phyloP scores from a whole-genome alignment of 2,797 vertebrate genomes.

The Oreonectes daqikongensis region DNA sequence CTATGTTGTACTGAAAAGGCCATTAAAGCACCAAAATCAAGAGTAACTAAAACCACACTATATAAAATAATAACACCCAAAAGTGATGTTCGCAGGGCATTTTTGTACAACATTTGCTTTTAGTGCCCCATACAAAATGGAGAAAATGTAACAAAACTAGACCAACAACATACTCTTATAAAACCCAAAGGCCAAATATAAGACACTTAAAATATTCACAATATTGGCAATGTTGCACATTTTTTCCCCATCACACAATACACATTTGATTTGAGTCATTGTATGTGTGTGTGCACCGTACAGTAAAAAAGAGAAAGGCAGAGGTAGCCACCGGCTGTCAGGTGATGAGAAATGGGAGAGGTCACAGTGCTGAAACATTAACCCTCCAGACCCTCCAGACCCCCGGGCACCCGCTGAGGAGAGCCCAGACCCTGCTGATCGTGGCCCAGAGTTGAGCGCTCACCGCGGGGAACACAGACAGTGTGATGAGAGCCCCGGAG shows the following conservation, averaged over 20 bases:
- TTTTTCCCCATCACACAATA: background rate
- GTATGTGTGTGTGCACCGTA: conserved; percentile 6
- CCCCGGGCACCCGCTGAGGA: conserved; percentile 23
- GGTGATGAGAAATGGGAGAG: conserved; percentile 49
- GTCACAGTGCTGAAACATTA: conserved; percentile 51
- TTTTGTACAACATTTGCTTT: too few species aligned
- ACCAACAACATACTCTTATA: too few species aligned
- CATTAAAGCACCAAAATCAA: conserved; percentile 8
- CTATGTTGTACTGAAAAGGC: background rate
- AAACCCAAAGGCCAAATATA: too few species aligned
- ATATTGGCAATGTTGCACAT: background rate
- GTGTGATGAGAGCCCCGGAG: conserved; percentile 28
- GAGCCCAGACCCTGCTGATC: conserved; percentile 44
- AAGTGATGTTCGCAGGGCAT: too few species aligned
- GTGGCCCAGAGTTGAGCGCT: conserved; percentile 26
- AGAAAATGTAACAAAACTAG: too few species aligned
- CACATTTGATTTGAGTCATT: conserved; percentile 35
- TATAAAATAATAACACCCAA: background rate
- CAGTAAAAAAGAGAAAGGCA: conserved; percentile 2
- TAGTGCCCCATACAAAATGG: too few species aligned
- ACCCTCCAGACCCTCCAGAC: conserved; percentile 42
- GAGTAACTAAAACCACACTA: conserved; percentile 20
- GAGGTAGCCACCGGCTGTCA: conserved; percentile 45
- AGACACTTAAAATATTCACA: background rate
- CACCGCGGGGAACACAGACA: conserved; percentile 22